Evolutionary conservation across 2,797 vertebrate genomes (phyloP), one percentile per base, ranked within the genome.

Genomic region (Chloroceryle amazona): DNA sequence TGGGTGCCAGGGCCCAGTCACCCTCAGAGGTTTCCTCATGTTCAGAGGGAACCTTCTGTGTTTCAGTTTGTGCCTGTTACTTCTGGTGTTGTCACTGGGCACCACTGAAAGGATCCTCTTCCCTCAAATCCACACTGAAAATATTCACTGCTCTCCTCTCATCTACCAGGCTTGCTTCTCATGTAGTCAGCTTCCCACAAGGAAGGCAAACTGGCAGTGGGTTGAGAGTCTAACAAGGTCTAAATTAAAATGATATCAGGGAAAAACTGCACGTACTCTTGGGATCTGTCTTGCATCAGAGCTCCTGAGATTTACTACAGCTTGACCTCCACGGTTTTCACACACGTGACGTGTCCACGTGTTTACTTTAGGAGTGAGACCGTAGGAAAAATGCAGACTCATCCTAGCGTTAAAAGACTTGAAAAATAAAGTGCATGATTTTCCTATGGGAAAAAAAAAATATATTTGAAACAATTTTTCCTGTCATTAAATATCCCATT

Each of bases 391-490:
- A 82, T 73, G 83, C 51, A 61, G 81, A 37, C 71, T 83, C 46
- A 70, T 2, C 10, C 51, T 82, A 80, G 35, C 61, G 82, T 49
- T 65, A 58, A 60, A 91, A 80, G 41, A 37, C 28, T 90, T 0
- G 4, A 80, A 55, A 85, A 79, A 37, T 51, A 13, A 88, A 80
- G 42, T 61, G 62, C 60, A 20, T 55, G 33, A 88, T 96, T 95
- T 94, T 97, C 96, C 90, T 95, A 93, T 90, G 96, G 96, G 97
- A 95, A 96, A 96, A 70, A 78, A 85, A 96, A 96, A 70, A 78
- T 83, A 62, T 80, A 89, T 60, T 95, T 90, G 58, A 71, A 95
- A 95, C 71, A 75, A 37, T 81, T 96, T 96, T 92, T 86, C 70
- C 88, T 87, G 91, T 81, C 86, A 95, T 95, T 91, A 95, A 95